Evolutionary conservation across 2,113 vertebrate genomes (phyloP), one percentile per base, ranked within the genome.

Genomic region (Falco punctatus): DNA sequence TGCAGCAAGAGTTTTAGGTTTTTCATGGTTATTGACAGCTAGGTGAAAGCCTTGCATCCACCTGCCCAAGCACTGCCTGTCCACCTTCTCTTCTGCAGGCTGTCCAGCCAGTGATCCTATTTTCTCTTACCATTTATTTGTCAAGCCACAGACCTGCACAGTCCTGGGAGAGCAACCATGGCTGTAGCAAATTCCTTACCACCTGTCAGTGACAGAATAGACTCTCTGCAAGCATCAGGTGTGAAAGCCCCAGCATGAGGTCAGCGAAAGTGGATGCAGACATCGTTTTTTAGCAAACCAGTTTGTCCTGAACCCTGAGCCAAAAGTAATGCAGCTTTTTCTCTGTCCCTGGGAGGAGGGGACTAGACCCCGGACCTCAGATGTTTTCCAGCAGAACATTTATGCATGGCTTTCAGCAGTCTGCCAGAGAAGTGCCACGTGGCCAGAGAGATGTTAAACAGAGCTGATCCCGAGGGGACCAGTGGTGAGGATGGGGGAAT

Each of bases 111-210:
- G 15, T 12, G 8, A 33, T 26, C 6, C 12, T 86, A 19, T 38
- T 77, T 83, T 91, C 33, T 81, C 23, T 52, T 24, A 40, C 20
- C 15, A 44, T 46, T 75, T 73, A 35, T 57, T 83, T 90, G 58
- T 49, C 58, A 72, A 69, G 26, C 8, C 42, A 66, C 49, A 70
- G 35, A 62, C 24, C 5, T 81, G 23, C 35, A 46, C 24, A 33
- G 51, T 40, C 18, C 49, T 38, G 4, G 44, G 15, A 91, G 33
- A 70, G 10, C 0, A 0, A n/a, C 55, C 14, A 35, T 0, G 0
- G 55, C 40, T 81, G 46, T 89, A 69, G 59, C 46, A 55, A 93
- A 78, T 71, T 32, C 44, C 51, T 86, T 20, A 59, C 30, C 0
- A 1, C 35, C 33, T 28, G 17, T 62, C 55, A 89, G 13, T 0